Evolutionary conservation across 2,888 invertebrate genomes (phyloP).

Genomic region (Callimorpha dominula): DNA sequence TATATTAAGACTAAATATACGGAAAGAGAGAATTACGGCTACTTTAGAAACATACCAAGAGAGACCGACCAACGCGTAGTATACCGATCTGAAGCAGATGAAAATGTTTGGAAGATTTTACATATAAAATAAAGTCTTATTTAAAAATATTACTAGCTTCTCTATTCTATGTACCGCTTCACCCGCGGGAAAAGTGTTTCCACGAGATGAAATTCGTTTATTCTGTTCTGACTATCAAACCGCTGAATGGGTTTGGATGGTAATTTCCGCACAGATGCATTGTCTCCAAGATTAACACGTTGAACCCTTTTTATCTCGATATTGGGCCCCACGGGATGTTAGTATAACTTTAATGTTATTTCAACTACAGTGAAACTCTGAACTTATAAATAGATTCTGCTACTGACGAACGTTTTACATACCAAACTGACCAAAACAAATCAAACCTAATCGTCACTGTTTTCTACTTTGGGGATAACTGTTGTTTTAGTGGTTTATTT

Average conservation of each 20-base stretch:
- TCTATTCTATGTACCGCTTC: not conserved
- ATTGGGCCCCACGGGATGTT: not conserved
- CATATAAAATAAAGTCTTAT: too few relatives aligned
- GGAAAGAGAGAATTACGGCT: too few relatives aligned
- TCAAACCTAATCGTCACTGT: not conserved
- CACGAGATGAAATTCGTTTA: not conserved
- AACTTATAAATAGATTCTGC: not conserved
- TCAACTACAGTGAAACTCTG: not conserved
- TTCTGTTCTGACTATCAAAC: not conserved
- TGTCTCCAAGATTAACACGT: not conserved
- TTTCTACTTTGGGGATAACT: not conserved
- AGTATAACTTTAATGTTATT: conserved; percentile 2
- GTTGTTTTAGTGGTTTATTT: not conserved
- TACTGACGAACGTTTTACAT: not conserved
- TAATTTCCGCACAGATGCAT: not conserved
- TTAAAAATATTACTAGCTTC: not conserved
- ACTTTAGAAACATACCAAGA: not conserved
- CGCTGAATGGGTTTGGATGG: not conserved
- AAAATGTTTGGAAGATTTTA: not conserved
- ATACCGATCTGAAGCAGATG: not conserved
- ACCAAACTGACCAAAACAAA: not conserved
- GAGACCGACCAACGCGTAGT: not conserved
- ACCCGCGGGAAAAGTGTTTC: not conserved
- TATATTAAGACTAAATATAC: not conserved
- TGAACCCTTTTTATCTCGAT: conserved; percentile 2